These are phyloP conservation scores for Holothuria scabra DNA, from an alignment of 53 echinoderm and acorn worm species.

Conservation along the genomic window DNA sequence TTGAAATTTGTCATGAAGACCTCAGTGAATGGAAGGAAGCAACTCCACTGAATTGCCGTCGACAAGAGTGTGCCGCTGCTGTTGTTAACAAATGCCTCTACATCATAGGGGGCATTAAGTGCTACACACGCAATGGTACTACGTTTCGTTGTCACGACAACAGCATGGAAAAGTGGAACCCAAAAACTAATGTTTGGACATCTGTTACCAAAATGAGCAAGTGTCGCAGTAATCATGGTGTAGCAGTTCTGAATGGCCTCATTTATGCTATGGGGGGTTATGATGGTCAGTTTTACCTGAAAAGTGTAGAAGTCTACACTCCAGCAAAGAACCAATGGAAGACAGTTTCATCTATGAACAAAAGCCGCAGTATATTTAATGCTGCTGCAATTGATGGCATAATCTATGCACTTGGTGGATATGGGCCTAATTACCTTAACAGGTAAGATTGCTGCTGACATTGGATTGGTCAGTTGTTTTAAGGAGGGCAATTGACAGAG, in stretches of 20 bases:
- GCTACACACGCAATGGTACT: constrained; percentile 71
- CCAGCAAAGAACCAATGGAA: constrained; percentile 76
- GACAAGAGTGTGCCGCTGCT: constrained; percentile 86
- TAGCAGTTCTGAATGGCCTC: constrained; percentile 85
- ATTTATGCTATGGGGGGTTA: constrained; percentile 92
- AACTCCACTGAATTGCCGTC: constrained; percentile 80
- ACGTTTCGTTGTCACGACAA: constrained; percentile 82
- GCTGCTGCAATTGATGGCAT: constrained; percentile 80
- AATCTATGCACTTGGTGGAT: constrained; percentile 91
- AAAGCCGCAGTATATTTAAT: constrained; percentile 80
- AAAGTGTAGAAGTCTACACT: constrained; percentile 86
- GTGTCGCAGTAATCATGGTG: constrained; percentile 84
- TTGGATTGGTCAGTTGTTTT: too few species aligned
- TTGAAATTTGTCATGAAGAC: constrained; percentile 75
- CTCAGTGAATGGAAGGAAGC: constrained; percentile 77
- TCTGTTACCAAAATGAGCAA: constrained; percentile 78
- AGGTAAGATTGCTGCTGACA: constrained; percentile 53
- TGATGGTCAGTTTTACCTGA: constrained; percentile 83
- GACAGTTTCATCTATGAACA: constrained; percentile 78
- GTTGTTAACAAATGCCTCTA: constrained; percentile 82
- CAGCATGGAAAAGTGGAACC: constrained; percentile 80
- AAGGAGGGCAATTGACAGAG: too few species aligned
- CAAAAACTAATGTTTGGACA: constrained; percentile 76
- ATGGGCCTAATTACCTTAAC: constrained; percentile 90
- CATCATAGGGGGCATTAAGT: constrained; percentile 81